A percentile compares a stretch with the other conserved stretches of the same genome.
Evolutionary conservation across 2,888 invertebrate species (phyloP).

Genomic region (Drosophila kokeensis): DNA sequence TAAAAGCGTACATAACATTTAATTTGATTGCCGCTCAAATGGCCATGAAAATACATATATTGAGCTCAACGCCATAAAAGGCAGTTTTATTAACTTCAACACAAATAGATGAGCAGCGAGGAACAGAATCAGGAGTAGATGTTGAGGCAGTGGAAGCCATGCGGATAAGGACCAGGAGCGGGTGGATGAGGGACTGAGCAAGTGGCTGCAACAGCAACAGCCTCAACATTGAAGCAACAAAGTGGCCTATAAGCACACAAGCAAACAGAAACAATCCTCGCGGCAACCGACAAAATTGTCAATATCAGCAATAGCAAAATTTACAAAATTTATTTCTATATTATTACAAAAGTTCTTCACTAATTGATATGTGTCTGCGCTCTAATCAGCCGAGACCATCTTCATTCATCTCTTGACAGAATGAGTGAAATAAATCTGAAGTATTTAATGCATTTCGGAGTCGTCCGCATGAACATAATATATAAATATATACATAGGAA

Average conservation of each 20-base stretch:
- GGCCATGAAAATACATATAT: conserved; percentile 77
- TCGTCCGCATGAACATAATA: too few relatives aligned
- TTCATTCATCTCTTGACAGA: not conserved
- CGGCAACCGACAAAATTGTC: conserved; percentile 41
- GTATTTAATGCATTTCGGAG: too few relatives aligned
- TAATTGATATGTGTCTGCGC: not conserved
- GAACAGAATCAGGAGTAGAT: conserved; percentile 1
- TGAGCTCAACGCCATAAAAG: conserved; percentile 76
- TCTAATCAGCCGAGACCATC: not conserved
- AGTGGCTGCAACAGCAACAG: conserved; percentile 37
- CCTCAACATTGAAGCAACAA: conserved; percentile 57
- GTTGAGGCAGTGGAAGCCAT: not conserved
- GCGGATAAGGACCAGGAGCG: not conserved
- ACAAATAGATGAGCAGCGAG: conserved; percentile 44
- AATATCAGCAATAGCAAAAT: not conserved
- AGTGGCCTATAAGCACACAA: conserved; percentile 69
- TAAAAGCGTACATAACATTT: conserved; percentile 76
- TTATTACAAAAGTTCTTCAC: not conserved
- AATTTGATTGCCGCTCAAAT: conserved; percentile 78
- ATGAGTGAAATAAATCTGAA: not conserved
- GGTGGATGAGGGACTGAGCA: not conserved
- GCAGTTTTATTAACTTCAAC: conserved; percentile 76
- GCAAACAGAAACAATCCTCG: conserved; percentile 46
- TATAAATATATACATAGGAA: too few relatives aligned
- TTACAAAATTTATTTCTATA: not conserved